Conservation (phyloP, 2,888 invertebrate genomes). For the Xestia xanthographa region DNA sequence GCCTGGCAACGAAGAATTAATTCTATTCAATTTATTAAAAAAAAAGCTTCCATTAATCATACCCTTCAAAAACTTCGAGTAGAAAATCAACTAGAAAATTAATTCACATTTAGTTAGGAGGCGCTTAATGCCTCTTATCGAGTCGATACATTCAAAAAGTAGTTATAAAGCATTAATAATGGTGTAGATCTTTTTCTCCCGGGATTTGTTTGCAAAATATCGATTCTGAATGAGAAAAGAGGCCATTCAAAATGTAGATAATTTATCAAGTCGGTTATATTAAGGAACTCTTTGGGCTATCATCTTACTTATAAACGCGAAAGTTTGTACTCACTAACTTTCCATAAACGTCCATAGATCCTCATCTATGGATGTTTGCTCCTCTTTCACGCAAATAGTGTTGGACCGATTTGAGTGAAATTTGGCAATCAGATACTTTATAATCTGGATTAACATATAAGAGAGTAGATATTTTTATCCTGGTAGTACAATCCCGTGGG, state of each 20-base stretch:
- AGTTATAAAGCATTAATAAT: not conserved
- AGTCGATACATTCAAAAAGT: not conserved
- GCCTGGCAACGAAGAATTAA: conserved; percentile 22
- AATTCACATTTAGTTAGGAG: conserved; percentile 33
- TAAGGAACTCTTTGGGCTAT: no score
- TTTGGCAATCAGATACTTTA: no score
- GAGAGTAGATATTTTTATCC: no score
- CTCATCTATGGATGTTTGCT: no score
- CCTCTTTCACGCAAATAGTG: no score
- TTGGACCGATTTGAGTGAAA: no score
- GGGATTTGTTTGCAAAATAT: not conserved
- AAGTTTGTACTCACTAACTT: no score
- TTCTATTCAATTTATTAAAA: conserved; percentile 32
- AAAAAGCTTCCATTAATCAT: conserved; percentile 49
- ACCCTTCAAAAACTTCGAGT: conserved; percentile 33
- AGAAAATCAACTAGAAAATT: conserved; percentile 28
- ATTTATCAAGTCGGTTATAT: not conserved
- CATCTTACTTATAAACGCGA: no score
- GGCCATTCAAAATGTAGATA: not conserved
- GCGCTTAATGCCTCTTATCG: conserved; percentile 9
- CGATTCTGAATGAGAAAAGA: not conserved
- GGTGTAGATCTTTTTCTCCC: not conserved
- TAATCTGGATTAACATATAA: no score
- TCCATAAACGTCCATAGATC: no score
- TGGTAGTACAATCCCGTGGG: no score